These are phyloP conservation scores for Notarius lentiginosus DNA, from an alignment of 2,113 vertebrate genomes.

Conservation along the genomic window DNA sequence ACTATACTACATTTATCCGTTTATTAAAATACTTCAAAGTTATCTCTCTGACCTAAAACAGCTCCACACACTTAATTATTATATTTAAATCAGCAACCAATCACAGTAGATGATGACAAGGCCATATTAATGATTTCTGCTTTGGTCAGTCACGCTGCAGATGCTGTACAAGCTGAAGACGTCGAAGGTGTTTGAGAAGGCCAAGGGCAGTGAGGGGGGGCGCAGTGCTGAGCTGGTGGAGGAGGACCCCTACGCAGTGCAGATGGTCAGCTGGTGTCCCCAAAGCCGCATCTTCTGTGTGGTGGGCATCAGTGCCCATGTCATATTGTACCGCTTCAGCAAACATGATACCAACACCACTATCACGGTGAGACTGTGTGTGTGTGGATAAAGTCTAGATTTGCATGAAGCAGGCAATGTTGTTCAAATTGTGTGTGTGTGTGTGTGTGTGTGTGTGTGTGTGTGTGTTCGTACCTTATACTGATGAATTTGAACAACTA, in stretches of 20 bases:
- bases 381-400: constrained; percentile 18
- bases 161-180: constrained; percentile 98
- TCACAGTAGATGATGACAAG: background rate
- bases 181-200: constrained; percentile 96
- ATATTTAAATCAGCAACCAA: background rate
- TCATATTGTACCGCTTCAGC: constrained; percentile 94
- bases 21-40: background rate
- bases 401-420: background rate
- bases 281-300: constrained; percentile 95
- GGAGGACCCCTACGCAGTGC: constrained; percentile 93
- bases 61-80: background rate
- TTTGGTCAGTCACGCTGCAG: constrained; percentile 87
- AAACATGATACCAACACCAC: constrained; percentile 89
- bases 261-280: constrained; percentile 97
- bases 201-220: constrained; percentile 79
- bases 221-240: constrained; percentile 84
- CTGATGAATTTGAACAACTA: background rate
- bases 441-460: background rate
- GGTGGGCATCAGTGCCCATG: constrained; percentile 91
- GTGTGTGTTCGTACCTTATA: background rate
- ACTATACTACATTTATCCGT: background rate
- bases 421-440: background rate
- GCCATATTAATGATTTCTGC: background rate
- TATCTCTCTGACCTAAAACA: background rate
- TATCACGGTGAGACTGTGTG: constrained; percentile 87